These are phyloP conservation scores for Diploptera punctata DNA, from an alignment of 2,888 invertebrate species.

Conservation along the genomic window DNA sequence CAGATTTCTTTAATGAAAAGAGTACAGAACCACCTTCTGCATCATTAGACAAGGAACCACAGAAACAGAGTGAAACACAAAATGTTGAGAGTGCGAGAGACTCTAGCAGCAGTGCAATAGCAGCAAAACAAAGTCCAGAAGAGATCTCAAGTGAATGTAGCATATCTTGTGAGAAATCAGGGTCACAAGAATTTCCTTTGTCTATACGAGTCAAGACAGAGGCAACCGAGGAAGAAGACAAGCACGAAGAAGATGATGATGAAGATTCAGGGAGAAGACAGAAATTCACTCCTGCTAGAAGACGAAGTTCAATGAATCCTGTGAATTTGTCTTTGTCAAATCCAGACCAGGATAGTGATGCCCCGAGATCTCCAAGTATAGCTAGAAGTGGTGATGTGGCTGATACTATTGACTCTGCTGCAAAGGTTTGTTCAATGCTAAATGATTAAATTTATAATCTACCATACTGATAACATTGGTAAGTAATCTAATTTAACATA, in stretches of 20 bases:
- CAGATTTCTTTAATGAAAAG: constrained; percentile 59
- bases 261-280: constrained; percentile 46
- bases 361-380: background rate
- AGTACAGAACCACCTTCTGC: background rate
- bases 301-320: constrained; percentile 80
- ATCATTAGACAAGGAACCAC: background rate
- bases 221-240: constrained; percentile 55
- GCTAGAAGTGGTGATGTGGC: background rate
- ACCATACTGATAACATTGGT: no score
- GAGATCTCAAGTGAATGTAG: constrained; percentile 8
- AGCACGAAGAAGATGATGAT: background rate
- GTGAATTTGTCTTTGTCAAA: constrained; percentile 72
- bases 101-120: background rate
- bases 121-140: background rate
- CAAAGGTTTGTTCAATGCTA: constrained; percentile 19
- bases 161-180: background rate
- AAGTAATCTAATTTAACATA: no score
- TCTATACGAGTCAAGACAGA: constrained; percentile 53
- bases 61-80: background rate
- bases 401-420: background rate
- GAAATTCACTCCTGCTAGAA: constrained; percentile 5
- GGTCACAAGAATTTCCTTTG: background rate
- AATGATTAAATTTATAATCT: no score
- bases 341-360: constrained; percentile 47
- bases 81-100: constrained; percentile 1